Percentiles rank a stretch among this genome's conserved stretches.
These are phyloP conservation scores for Sinocyclocheilus grahami DNA, from an alignment of 2,113 vertebrate species.

Conservation along the genomic window DNA sequence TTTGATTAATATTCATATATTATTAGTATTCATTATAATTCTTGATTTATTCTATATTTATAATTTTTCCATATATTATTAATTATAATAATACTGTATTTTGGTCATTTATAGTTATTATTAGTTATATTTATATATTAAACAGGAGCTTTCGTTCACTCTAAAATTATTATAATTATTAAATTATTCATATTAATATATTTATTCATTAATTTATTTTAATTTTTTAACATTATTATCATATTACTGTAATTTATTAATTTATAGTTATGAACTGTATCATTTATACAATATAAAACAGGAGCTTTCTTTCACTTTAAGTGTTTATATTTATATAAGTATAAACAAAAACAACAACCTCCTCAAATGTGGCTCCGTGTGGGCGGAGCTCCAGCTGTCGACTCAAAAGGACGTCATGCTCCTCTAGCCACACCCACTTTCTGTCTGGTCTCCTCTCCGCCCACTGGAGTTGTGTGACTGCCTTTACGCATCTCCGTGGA, in stretches of 20 bases:
- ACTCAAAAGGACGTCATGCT: constrained; percentile 77
- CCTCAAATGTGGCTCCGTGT: constrained; percentile 73
- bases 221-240: no score
- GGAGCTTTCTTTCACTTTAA: no score
- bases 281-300: no score
- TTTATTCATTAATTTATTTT: neutral
- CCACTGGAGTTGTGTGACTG: constrained; percentile 68
- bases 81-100: neutral
- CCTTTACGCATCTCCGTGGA: constrained; percentile 68
- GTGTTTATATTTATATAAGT: no score
- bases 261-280: no score
- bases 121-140: neutral
- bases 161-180: no score
- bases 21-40: no score
- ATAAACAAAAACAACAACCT: constrained; percentile 61
- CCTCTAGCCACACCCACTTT: constrained; percentile 75
- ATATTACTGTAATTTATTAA: no score
- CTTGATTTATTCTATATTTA: neutral
- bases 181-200: neutral
- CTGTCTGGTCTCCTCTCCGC: constrained; percentile 66
- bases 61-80: neutral
- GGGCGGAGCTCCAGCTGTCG: constrained; percentile 75
- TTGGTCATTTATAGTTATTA: neutral
- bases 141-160: no score
- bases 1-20: no score